Conservation (phyloP, 1,140 invertebrate species). For the Heliconius himera region DNA sequence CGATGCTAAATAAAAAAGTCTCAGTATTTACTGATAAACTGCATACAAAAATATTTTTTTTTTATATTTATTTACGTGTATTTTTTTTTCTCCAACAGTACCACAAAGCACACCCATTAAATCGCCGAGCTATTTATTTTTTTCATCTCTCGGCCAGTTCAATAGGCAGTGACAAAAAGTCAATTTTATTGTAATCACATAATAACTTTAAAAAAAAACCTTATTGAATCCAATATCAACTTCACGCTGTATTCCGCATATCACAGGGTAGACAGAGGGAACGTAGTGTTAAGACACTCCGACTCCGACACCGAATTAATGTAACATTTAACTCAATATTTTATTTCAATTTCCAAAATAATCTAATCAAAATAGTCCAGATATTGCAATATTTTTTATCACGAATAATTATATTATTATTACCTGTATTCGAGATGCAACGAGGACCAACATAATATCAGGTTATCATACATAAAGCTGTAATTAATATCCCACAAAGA, state of each 20-base stretch:
- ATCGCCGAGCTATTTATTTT: constrained; percentile 40
- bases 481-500: constrained; percentile 62
- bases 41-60: neutral
- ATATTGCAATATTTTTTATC: constrained; percentile 60
- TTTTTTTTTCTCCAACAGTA: constrained; percentile 38
- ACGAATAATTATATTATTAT: constrained; percentile 60
- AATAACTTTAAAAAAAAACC: neutral
- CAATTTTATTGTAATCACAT: constrained; percentile 25
- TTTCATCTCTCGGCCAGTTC: constrained; percentile 20
- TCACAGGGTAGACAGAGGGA: too few species aligned
- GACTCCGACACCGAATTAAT: neutral
- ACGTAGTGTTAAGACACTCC: too few species aligned
- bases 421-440: constrained; percentile 60
- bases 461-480: constrained; percentile 54
- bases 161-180: constrained; percentile 40
- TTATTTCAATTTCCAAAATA: neutral
- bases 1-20: neutral
- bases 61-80: neutral
- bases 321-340: neutral
- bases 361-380: constrained; percentile 37
- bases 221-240: neutral
- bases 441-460: constrained; percentile 59
- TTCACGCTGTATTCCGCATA: too few species aligned
- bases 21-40: neutral
- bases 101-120: constrained; percentile 27